These are phyloP conservation scores for Hetaerina titia DNA, from an alignment of 2,888 invertebrate genomes.

Conservation along the genomic window DNA sequence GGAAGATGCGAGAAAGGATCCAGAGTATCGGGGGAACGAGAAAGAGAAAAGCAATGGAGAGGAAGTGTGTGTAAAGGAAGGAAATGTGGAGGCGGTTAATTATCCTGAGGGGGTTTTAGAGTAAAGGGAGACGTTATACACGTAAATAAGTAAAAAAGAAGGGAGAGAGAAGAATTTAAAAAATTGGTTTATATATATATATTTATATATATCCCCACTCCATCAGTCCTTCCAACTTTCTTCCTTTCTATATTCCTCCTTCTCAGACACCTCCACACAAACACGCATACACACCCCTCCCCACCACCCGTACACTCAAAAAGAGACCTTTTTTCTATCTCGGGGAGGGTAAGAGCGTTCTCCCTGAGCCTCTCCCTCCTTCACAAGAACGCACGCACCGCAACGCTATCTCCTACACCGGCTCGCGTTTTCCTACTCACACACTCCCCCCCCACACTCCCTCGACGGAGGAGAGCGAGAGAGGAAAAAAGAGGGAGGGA, in stretches of 20 bases:
- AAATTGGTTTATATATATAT: too few relatives aligned
- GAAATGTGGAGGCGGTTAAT: too few relatives aligned
- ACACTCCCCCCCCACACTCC: not conserved
- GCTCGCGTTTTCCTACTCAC: not conserved
- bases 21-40: too few relatives aligned
- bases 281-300: not conserved
- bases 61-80: too few relatives aligned
- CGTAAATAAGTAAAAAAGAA: too few relatives aligned
- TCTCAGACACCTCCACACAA: not conserved
- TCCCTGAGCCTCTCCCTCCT: not conserved
- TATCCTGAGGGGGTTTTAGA: too few relatives aligned
- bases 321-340: too few relatives aligned
- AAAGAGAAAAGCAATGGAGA: too few relatives aligned
- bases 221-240: not conserved
- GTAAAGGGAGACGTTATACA: too few relatives aligned
- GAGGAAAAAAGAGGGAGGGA: not conserved
- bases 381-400: not conserved
- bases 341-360: not conserved
- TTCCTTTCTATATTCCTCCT: not conserved
- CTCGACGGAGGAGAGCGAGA: not conserved
- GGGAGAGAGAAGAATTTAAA: too few relatives aligned
- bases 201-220: too few relatives aligned
- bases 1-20: too few relatives aligned
- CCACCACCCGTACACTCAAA: not conserved
- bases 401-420: not conserved